Evolutionary conservation across 1,140 invertebrate species (phyloP).

Genomic region (Sminthurinus signatus): DNA sequence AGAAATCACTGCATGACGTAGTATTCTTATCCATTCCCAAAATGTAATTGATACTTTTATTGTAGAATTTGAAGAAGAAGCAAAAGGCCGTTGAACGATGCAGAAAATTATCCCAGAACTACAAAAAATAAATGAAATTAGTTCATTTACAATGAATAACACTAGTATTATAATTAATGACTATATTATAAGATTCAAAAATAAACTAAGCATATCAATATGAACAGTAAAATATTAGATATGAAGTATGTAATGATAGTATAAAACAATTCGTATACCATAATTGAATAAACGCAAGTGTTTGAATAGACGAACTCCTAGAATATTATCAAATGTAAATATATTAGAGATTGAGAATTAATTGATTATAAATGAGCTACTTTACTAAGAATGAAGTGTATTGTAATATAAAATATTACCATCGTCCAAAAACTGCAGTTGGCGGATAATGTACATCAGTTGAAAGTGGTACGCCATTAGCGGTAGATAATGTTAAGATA

Average conservation of each 20-base stretch:
- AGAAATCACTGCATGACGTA: constrained; percentile 24
- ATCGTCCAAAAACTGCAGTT: constrained; percentile 25
- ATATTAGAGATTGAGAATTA: too few species aligned
- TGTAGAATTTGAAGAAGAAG: constrained; percentile 18
- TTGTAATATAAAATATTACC: too few species aligned
- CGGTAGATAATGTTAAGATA: constrained; percentile 9
- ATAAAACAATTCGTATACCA: constrained; percentile 13
- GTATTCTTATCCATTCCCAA: constrained; percentile 25
- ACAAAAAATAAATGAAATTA: background rate
- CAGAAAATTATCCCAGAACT: constrained; percentile 24
- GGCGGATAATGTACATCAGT: constrained; percentile 23
- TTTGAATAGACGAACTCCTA: constrained; percentile 22
- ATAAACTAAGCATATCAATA: background rate
- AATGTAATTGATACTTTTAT: background rate
- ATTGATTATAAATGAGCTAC: too few species aligned
- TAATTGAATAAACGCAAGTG: constrained; percentile 22
- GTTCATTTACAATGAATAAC: background rate
- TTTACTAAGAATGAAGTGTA: too few species aligned
- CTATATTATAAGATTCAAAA: background rate
- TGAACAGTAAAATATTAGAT: background rate
- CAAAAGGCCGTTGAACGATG: constrained; percentile 25
- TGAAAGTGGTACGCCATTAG: constrained; percentile 11
- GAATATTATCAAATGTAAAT: too few species aligned
- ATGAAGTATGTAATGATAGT: background rate
- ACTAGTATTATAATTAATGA: background rate